Conservation (phyloP, 1,140 invertebrate genomes). For the Pemphigus obesinymphae region DNA sequence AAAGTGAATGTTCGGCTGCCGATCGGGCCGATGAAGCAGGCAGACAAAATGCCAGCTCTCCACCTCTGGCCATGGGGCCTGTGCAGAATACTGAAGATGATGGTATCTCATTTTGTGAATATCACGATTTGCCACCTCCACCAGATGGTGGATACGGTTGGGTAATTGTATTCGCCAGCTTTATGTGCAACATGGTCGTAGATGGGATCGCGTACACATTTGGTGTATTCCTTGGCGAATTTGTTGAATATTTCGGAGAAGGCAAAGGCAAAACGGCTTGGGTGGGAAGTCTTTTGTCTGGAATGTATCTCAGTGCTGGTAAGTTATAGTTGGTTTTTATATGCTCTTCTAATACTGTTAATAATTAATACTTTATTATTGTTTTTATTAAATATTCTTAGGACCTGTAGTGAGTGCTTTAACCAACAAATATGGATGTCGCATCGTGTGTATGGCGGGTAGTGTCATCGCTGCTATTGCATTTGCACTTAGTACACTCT, state of each 20-base stretch:
- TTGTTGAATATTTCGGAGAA: slow-evolving; percentile 75
- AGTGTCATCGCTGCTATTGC: slow-evolving; percentile 76
- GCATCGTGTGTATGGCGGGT: slow-evolving; percentile 85
- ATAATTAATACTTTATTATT: background rate
- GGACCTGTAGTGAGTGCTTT: slow-evolving; percentile 91
- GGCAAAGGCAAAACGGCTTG: slow-evolving; percentile 85
- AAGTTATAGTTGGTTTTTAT: slow-evolving; percentile 48
- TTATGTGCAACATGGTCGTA: slow-evolving; percentile 97
- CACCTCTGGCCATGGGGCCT: slow-evolving; percentile 53
- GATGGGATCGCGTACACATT: slow-evolving; percentile 95
- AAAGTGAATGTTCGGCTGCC: slow-evolving; percentile 61
- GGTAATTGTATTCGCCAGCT: slow-evolving; percentile 92
- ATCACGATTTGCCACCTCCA: slow-evolving; percentile 72
- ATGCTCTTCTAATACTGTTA: too few relatives aligned
- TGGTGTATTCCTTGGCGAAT: slow-evolving; percentile 78
- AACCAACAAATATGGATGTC: slow-evolving; percentile 93
- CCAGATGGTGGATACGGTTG: slow-evolving; percentile 86
- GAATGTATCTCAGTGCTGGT: slow-evolving; percentile 89
- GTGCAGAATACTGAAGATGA: slow-evolving; percentile 56
- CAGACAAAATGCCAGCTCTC: slow-evolving; percentile 59
- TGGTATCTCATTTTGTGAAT: slow-evolving; percentile 65
- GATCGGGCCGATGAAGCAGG: slow-evolving; percentile 73
- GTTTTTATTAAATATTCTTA: slow-evolving; percentile 49
- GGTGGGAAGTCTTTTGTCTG: slow-evolving; percentile 89
- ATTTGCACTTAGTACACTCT: slow-evolving; percentile 85